A percentile compares a stretch with the other conserved stretches of the same genome.
Conservation (phyloP, 2,113 vertebrate species). For the Gyps fulvus region DNA sequence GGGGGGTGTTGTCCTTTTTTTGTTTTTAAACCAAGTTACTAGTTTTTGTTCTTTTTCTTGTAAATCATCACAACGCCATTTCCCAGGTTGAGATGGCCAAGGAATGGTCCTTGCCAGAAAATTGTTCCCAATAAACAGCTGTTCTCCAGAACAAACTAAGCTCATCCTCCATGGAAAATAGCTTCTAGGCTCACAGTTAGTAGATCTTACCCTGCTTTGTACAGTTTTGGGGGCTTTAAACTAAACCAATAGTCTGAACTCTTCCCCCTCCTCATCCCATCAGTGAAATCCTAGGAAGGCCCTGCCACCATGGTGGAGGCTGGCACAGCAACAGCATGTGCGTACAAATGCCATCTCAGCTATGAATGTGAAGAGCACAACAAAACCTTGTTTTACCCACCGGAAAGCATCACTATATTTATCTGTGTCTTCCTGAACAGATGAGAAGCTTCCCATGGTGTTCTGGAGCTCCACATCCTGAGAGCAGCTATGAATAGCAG, state of each 20-base stretch:
- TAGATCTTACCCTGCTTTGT: neutral
- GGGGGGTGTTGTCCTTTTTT: neutral
- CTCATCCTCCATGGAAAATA: neutral
- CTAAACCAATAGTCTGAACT: neutral
- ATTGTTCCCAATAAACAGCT: neutral
- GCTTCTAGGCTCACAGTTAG: neutral
- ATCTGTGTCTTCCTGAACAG: constrained; percentile 33
- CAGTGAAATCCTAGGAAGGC: neutral
- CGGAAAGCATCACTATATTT: constrained; percentile 30
- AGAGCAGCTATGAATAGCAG: constrained; percentile 23
- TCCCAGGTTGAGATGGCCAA: neutral
- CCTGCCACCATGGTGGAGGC: neutral
- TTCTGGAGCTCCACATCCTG: constrained; percentile 46
- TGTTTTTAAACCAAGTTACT: neutral
- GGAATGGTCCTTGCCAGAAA: neutral
- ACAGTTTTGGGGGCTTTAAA: neutral
- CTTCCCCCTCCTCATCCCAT: neutral
- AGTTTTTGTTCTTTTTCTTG: neutral
- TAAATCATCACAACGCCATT: neutral
- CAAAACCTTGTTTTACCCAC: neutral
- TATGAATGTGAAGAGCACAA: constrained; percentile 13
- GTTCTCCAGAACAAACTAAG: neutral
- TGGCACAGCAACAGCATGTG: neutral
- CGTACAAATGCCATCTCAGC: neutral
- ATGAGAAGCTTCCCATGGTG: constrained; percentile 35